A percentile compares a stretch with the other conserved stretches of the same genome.
phyloP scores from a whole-genome alignment of 2,797 vertebrate genomes.

The Hybognathus amarus region DNA sequence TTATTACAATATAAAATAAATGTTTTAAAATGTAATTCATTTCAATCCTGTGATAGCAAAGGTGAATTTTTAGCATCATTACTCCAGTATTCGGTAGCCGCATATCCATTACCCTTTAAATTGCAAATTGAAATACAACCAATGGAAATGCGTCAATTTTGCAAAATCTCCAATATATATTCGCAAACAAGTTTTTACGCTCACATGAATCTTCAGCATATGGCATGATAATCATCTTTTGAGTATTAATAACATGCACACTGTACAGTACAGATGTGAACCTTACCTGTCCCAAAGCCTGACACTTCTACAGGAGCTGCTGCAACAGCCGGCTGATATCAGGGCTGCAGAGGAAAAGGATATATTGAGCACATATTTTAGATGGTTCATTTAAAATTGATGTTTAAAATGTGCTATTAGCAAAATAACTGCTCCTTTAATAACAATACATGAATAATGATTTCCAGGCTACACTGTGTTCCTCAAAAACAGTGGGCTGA shows the following conservation, averaged over 20 bases:
- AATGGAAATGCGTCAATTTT: too few species aligned
- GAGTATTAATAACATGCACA: background rate
- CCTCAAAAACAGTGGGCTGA: conserved; percentile 9
- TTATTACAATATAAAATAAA: background rate
- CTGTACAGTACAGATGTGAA: background rate
- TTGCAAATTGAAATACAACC: too few species aligned
- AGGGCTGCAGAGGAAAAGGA: conserved; percentile 58
- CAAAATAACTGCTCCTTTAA: conserved; percentile 8
- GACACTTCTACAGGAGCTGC: conserved; percentile 66
- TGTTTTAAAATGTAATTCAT: background rate
- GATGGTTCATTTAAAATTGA: conserved; percentile 10
- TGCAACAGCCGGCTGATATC: conserved; percentile 67
- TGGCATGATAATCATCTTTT: background rate
- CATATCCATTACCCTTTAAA: too few species aligned
- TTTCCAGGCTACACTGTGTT: background rate
- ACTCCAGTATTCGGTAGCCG: background rate
- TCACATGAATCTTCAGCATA: background rate
- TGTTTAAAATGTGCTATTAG: conserved; percentile 8
- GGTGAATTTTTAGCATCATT: background rate
- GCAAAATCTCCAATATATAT: too few species aligned
- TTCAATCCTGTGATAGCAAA: background rate
- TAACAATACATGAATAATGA: background rate
- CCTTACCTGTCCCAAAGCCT: conserved; percentile 69
- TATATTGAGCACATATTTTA: background rate
- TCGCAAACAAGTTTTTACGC: too few species aligned